Base-by-base conservation (phyloP, 2,888 invertebrate species). In the Ferdinandea cuprea region DNA sequence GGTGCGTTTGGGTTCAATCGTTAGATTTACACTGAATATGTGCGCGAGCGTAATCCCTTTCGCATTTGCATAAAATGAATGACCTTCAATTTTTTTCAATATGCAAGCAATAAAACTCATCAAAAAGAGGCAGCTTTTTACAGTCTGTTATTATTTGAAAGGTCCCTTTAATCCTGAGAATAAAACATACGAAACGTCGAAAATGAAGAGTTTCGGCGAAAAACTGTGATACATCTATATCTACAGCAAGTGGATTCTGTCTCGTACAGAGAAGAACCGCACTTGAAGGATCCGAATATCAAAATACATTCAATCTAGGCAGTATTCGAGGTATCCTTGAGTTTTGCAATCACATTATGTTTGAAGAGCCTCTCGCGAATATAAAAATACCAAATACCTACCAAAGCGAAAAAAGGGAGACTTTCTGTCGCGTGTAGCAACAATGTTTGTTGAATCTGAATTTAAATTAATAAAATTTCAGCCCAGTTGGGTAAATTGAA, bases 91-190 rank as follows among this genome's bases (percentile, higher is more conserved):
- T 40, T 25, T 71, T 81, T 81, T 76, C 76, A 81, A 81, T 81
- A 81, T 81, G 71, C 58, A 46, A 52, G 65, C 52, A 76, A 76
- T 76, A 76, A 81, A 76, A 76, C 58, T 71, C 65, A 59, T 65
- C 48, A 32, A 40, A 76, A 58, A 58, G n/a, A n/a, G n/a, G 76
- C 56, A 46, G 50, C 52, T 76, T 81, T 35, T 81, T 81, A 76
- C 71, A 76, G 65, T 74, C 44, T 21, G 11, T 44, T 63, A 61
- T 61, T 19, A 9, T n/a, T 13, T 46, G 11, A 9, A 28, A 37
- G 25, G 17, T 11, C 15, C 65, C 17, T 63, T 21, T 50, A 65
- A 65, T 65, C 50, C 50, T 28, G 15, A 50, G 40, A 40, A 30
- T 21, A 21, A 32, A 46, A 59, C n/a, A 59, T 44, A 4, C n/a